phyloP scores from a whole-genome alignment of 2,888 invertebrate genomes.

The Meganola albula region DNA sequence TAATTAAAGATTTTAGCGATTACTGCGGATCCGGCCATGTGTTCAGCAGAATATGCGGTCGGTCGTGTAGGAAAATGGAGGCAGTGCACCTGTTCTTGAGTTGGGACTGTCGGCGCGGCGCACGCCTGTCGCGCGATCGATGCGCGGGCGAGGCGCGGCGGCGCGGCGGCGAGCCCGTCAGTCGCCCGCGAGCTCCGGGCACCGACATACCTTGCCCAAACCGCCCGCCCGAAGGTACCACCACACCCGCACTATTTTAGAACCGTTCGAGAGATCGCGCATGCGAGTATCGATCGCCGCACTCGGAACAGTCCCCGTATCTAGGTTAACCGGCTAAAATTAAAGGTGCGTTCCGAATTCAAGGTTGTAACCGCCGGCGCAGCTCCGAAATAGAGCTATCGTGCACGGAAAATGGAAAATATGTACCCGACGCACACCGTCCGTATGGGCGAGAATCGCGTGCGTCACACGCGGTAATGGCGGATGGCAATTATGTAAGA shows the following conservation, averaged over 20 bases:
- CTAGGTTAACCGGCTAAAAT: constrained; percentile 77
- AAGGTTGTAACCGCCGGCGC: constrained; percentile 73
- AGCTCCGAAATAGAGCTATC: constrained; percentile 64
- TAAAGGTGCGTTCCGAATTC: constrained; percentile 75
- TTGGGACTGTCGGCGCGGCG: constrained; percentile 19
- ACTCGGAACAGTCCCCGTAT: constrained; percentile 65
- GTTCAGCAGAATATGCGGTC: constrained; percentile 4
- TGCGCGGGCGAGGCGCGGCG: constrained; percentile 31
- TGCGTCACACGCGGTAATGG: constrained; percentile 52
- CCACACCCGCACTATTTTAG: constrained; percentile 54
- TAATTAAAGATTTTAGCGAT: background rate
- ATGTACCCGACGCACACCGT: constrained; percentile 45
- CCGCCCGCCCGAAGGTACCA: constrained; percentile 41
- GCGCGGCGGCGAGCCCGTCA: constrained; percentile 24
- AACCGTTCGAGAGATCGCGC: constrained; percentile 55
- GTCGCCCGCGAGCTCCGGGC: constrained; percentile 30
- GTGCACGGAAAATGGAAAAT: constrained; percentile 61
- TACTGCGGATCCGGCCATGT: background rate
- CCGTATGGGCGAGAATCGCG: constrained; percentile 57
- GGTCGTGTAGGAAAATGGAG: constrained; percentile 25
- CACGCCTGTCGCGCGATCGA: constrained; percentile 24
- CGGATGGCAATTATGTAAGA: constrained; percentile 71
- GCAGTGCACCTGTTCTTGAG: constrained; percentile 30
- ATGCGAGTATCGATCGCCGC: constrained; percentile 68
- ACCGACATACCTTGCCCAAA: constrained; percentile 41